phyloP scores from a whole-genome alignment of 1,140 invertebrate species.

The Potamilus streckersoni region DNA sequence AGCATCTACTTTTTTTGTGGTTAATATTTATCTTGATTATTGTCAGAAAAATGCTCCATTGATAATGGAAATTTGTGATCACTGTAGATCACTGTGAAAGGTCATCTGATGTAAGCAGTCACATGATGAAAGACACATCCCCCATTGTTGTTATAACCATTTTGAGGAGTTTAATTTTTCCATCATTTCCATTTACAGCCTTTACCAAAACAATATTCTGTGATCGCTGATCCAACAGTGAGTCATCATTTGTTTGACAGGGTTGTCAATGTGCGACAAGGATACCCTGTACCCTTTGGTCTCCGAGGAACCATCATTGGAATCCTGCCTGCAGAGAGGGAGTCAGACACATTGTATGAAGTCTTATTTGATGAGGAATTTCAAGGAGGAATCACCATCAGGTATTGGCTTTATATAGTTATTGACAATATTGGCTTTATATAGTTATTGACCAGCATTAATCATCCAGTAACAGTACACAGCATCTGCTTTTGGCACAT shows the following conservation, averaged over 20 bases:
- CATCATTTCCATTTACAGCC: constrained; percentile 48
- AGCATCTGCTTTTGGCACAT: neutral
- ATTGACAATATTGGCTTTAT: neutral
- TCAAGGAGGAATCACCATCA: constrained; percentile 73
- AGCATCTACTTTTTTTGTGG: too few relatives aligned
- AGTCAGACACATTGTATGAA: constrained; percentile 75
- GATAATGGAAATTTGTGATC: too few relatives aligned
- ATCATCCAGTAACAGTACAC: neutral
- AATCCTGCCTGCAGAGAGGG: constrained; percentile 67
- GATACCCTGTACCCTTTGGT: constrained; percentile 84
- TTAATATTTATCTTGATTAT: too few relatives aligned
- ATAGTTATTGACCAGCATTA: neutral
- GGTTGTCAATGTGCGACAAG: constrained; percentile 81
- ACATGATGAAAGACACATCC: too few relatives aligned
- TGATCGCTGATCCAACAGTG: constrained; percentile 76
- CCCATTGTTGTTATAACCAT: too few relatives aligned
- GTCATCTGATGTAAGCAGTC: neutral
- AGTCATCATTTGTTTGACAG: constrained; percentile 83
- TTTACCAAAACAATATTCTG: constrained; percentile 41
- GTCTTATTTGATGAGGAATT: constrained; percentile 84
- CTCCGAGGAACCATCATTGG: constrained; percentile 85
- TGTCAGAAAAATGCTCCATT: too few relatives aligned
- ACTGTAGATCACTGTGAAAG: neutral
- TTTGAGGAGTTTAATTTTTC: too few relatives aligned
- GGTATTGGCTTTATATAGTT: constrained; percentile 48